These are phyloP conservation scores for Prinia subflava DNA, from an alignment of 2,113 vertebrate genomes.

Conservation along the genomic window DNA sequence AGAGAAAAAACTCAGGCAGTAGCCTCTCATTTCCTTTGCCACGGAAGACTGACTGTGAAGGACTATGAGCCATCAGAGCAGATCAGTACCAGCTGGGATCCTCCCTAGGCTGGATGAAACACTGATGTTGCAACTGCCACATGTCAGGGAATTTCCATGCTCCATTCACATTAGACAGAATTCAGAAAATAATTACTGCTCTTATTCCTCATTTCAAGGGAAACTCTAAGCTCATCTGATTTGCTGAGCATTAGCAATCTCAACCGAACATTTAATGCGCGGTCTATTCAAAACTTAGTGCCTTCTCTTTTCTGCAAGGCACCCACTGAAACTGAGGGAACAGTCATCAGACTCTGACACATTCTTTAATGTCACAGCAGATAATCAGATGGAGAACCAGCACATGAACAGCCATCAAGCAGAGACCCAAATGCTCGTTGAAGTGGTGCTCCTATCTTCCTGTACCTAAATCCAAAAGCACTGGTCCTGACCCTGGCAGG, in stretches of 20 bases:
- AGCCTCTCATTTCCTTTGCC: slow-evolving; percentile 5
- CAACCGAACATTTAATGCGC: not conserved
- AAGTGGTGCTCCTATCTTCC: not conserved
- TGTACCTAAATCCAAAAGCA: not conserved
- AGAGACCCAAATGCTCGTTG: not conserved
- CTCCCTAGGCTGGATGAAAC: not conserved
- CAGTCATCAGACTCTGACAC: not conserved
- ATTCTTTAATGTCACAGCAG: not conserved
- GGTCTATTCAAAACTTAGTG: not conserved
- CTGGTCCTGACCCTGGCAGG: not conserved
- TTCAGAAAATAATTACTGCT: not conserved
- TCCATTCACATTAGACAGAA: not conserved
- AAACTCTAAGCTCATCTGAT: not conserved
- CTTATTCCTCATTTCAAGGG: not conserved
- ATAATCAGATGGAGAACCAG: not conserved
- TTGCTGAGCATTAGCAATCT: not conserved
- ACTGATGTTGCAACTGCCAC: not conserved
- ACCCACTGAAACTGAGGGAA: not conserved
- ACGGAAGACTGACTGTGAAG: not conserved
- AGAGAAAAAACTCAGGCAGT: not conserved
- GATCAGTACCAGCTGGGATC: not conserved
- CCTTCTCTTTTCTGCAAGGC: not conserved
- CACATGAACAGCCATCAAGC: not conserved
- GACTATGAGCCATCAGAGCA: not conserved
- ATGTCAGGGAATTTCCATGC: not conserved